These are phyloP conservation scores for Fregata magnificens DNA, from an alignment of 2,113 vertebrate genomes.

Conservation along the genomic window DNA sequence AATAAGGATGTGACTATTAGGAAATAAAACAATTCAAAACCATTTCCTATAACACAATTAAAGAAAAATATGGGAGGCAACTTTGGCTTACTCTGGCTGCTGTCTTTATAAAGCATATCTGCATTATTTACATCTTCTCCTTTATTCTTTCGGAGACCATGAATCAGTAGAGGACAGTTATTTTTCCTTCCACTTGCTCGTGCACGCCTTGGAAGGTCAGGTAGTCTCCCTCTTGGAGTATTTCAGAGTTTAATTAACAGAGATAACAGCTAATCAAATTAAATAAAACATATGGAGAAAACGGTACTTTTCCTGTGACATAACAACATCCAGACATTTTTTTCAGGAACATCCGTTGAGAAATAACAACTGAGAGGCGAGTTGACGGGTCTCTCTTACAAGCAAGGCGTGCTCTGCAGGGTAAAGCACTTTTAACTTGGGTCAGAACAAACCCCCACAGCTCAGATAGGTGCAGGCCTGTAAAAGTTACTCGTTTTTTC, in stretches of 20 bases:
- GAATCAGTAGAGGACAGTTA: not conserved
- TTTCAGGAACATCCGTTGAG: not conserved
- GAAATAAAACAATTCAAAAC: conserved; percentile 57
- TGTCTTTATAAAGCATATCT: not conserved
- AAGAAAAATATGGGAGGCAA: conserved; percentile 52
- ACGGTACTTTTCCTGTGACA: not conserved
- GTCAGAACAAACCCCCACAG: rapidly evolving
- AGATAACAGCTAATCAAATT: not conserved
- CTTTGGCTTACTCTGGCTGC: not conserved
- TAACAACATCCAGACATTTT: not conserved
- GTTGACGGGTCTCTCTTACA: not conserved
- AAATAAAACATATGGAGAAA: not conserved
- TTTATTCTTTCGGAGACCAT: not conserved
- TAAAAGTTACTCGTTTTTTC: not conserved
- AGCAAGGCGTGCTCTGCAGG: not conserved
- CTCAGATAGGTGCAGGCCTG: rapidly evolving
- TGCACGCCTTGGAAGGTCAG: not conserved
- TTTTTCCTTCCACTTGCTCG: not conserved
- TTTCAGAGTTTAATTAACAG: not conserved
- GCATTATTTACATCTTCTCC: not conserved
- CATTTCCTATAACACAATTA: conserved; percentile 47
- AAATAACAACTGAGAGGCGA: not conserved
- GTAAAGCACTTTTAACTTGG: not conserved
- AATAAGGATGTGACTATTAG: conserved; percentile 58
- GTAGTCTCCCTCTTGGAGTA: not conserved